Conservation (phyloP, 23 tunicate genomes). For the Pegea sp. region DNA sequence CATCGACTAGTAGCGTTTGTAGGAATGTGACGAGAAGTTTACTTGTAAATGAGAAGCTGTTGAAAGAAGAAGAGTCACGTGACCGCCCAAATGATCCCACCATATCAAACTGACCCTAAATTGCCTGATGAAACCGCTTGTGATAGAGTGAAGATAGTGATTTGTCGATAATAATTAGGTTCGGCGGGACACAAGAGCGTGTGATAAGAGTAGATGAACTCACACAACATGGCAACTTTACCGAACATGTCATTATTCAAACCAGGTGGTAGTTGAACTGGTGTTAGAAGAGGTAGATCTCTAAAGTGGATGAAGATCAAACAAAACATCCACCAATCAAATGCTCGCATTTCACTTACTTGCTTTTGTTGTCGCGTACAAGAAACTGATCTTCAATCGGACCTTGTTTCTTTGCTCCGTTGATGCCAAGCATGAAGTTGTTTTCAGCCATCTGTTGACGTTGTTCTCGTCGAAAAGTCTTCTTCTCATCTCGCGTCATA, state of each 20-base stretch:
- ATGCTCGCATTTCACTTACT: conserved; percentile 1
- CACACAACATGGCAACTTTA: conserved; percentile 51
- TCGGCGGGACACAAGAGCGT: conserved; percentile 29
- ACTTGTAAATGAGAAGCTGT: conserved; percentile 26
- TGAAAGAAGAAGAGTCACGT: neutral
- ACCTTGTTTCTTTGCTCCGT: too few species aligned
- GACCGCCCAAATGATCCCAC: neutral
- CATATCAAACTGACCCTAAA: conserved; percentile 14
- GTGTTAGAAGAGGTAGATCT: conserved; percentile 19
- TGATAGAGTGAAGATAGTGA: conserved; percentile 12
- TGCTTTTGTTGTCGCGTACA: conserved; percentile 1
- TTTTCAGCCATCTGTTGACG: too few species aligned
- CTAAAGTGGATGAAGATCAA: too few species aligned
- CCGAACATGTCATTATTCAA: conserved; percentile 47
- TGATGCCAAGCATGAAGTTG: too few species aligned
- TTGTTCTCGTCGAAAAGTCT: conserved; percentile 5
- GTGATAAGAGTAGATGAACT: conserved; percentile 52
- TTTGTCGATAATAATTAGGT: conserved; percentile 21
- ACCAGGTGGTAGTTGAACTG: conserved; percentile 14
- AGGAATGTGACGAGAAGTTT: conserved; percentile 25
- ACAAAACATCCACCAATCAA: too few species aligned
- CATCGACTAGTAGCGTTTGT: conserved; percentile 35
- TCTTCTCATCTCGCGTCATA: conserved; percentile 39
- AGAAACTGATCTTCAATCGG: conserved; percentile 46
- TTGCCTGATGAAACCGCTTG: conserved; percentile 44